phyloP scores from a whole-genome alignment of 2,113 vertebrate species.

The Cynocephalus volans region DNA sequence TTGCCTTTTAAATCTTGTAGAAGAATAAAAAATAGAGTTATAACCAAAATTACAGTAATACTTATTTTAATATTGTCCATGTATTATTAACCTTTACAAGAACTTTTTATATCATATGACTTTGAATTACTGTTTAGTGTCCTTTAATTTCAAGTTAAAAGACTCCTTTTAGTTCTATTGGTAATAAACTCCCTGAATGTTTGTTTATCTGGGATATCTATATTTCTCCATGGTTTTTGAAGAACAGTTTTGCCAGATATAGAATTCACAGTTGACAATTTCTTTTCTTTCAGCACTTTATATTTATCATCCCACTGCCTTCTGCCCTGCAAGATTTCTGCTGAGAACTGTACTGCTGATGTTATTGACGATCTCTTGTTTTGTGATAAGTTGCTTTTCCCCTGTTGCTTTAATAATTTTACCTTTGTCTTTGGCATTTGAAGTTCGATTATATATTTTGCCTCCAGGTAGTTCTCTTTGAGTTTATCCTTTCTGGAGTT shows the following conservation, averaged over 20 bases:
- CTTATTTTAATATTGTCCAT: neutral
- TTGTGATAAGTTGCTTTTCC: neutral
- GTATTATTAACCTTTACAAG: neutral
- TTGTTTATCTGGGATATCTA: neutral
- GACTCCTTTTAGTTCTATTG: neutral
- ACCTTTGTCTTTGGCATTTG: neutral
- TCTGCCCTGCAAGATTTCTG: neutral
- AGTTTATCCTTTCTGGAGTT: neutral
- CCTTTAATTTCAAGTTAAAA: neutral
- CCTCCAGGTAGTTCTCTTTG: neutral
- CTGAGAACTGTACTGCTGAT: neutral
- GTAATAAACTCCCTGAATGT: neutral
- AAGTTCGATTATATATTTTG: neutral
- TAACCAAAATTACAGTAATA: neutral
- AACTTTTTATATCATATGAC: neutral
- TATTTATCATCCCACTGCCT: neutral
- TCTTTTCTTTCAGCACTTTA: neutral
- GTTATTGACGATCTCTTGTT: neutral
- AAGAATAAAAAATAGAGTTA: neutral
- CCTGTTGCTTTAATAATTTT: neutral
- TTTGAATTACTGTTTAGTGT: neutral
- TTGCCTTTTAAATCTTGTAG: neutral
- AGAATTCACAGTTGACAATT: neutral
- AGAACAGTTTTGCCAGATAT: neutral
- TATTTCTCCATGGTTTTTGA: neutral